phyloP scores from a whole-genome alignment of 1,140 invertebrate genomes.

The Gerris buenoi region DNA sequence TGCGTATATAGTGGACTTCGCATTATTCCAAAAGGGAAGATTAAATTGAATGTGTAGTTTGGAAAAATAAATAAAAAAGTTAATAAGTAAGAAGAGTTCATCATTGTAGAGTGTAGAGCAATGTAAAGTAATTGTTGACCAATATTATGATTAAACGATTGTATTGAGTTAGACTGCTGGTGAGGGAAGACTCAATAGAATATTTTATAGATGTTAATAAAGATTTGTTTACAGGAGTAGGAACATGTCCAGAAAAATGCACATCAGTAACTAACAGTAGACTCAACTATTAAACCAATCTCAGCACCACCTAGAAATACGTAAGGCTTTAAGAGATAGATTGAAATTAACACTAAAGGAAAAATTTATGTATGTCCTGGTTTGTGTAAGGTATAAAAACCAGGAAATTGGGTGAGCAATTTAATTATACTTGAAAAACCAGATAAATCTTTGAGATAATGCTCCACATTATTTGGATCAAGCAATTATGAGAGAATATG shows the following conservation, averaged over 20 bases:
- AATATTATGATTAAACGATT: neutral
- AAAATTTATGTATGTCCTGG: neutral
- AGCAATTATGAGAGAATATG: neutral
- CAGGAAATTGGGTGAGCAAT: neutral
- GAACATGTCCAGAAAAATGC: neutral
- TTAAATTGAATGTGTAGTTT: neutral
- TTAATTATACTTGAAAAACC: neutral
- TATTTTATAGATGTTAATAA: neutral
- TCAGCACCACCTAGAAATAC: neutral
- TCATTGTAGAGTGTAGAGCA: neutral
- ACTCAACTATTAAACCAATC: neutral
- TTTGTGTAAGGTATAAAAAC: neutral
- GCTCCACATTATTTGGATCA: neutral
- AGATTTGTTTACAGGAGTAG: neutral
- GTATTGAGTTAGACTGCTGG: neutral
- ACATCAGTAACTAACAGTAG: neutral
- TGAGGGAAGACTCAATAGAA: neutral
- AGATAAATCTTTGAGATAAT: neutral
- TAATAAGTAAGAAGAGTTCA: too few relatives aligned
- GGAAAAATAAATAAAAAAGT: neutral
- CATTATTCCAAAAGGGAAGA: neutral
- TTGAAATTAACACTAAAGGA: neutral
- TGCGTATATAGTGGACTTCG: neutral
- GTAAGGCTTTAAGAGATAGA: neutral
- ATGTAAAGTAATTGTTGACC: neutral